phyloP scores from a whole-genome alignment of 2,888 invertebrate species.

The Conops quadrifasciatus region DNA sequence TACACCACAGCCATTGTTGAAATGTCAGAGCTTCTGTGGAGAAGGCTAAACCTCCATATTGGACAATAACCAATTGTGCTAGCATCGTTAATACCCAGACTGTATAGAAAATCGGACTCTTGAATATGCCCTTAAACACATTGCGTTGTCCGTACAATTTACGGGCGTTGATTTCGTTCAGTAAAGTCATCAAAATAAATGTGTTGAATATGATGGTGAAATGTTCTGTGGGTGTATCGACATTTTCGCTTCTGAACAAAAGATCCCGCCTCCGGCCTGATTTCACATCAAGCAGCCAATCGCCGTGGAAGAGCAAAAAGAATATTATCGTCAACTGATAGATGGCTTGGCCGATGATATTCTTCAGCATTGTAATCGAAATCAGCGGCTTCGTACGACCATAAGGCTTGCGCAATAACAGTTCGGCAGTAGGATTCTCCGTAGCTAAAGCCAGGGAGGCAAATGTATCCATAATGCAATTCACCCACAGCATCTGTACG shows the following conservation, averaged over 20 bases:
- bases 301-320: slow-evolving; percentile 90
- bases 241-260: slow-evolving; percentile 41
- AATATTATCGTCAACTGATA: slow-evolving; percentile 97
- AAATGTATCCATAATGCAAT: slow-evolving; percentile 98
- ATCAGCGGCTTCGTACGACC: slow-evolving; percentile 98
- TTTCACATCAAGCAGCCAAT: slow-evolving; percentile 90
- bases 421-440: slow-evolving; percentile 92
- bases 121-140: slow-evolving; percentile 95
- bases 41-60: slow-evolving; percentile 97
- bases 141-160: slow-evolving; percentile 99
- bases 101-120: slow-evolving; percentile 97
- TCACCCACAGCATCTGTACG: slow-evolving; percentile 99
- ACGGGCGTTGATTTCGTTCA: slow-evolving; percentile 99
- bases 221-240: slow-evolving; percentile 75
- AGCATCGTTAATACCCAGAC: slow-evolving; percentile 97
- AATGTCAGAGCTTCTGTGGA: slow-evolving; percentile 89
- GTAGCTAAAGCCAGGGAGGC: slow-evolving; percentile 97
- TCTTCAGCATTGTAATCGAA: slow-evolving; percentile 98
- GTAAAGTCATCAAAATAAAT: slow-evolving; percentile 99
- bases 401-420: slow-evolving; percentile 93
- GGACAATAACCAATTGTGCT: slow-evolving; percentile 95
- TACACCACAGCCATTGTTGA: slow-evolving; percentile 99
- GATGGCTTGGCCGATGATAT: slow-evolving; percentile 95
- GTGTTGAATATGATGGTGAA: slow-evolving; percentile 99
- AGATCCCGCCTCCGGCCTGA: slow-evolving; percentile 82